phyloP scores from a whole-genome alignment of 2,888 invertebrate genomes.

The Blera fallax region DNA sequence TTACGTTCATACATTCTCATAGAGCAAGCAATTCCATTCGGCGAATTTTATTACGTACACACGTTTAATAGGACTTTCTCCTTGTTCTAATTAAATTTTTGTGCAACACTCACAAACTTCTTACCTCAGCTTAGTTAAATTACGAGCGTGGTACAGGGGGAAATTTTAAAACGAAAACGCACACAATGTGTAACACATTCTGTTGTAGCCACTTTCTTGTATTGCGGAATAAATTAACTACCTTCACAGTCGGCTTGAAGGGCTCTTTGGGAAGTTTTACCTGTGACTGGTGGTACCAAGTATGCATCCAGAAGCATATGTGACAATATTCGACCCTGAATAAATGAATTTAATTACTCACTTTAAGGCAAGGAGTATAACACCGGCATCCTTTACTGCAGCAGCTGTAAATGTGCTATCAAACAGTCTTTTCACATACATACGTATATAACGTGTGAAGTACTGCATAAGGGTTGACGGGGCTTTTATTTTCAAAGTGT shows the following conservation, averaged over 20 bases:
- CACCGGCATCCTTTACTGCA: neutral
- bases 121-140: neutral
- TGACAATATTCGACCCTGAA: conserved; percentile 33
- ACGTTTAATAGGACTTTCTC: neutral
- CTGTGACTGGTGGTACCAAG: neutral
- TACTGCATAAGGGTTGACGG: neutral
- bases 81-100: neutral
- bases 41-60: neutral
- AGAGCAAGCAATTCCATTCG: neutral
- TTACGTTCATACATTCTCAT: neutral
- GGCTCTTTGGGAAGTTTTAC: neutral
- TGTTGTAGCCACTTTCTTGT: neutral
- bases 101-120: neutral
- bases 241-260: conserved; percentile 6
- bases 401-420: conserved; percentile 21
- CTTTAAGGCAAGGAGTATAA: neutral
- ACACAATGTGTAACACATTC: conserved; percentile 14
- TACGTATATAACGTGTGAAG: neutral
- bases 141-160: conserved; percentile 2
- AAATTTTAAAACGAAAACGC: neutral
- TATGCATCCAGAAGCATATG: conserved; percentile 14
- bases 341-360: conserved; percentile 57
- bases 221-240: conserved; percentile 37
- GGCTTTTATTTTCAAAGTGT: neutral
- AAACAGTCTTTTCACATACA: neutral